phyloP scores from a whole-genome alignment of 1,140 invertebrate species.

The Bradysia coprophila region DNA sequence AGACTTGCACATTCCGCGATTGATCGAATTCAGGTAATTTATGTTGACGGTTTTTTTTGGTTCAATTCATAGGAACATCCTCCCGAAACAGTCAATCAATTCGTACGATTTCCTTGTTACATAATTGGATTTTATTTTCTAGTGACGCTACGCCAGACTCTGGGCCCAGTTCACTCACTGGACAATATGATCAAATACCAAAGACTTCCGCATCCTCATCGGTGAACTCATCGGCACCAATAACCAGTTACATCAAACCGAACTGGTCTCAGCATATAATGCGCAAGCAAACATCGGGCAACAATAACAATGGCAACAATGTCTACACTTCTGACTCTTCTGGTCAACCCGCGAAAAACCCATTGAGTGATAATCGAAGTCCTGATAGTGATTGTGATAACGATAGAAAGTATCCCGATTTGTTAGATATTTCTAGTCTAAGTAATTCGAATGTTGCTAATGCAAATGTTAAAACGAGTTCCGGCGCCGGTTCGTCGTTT shows the following conservation, averaged over 20 bases:
- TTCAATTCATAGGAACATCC: no score
- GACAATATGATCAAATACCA: slow-evolving; percentile 11
- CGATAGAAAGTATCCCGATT: slow-evolving; percentile 43
- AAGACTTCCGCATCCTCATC: neutral
- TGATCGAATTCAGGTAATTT: slow-evolving; percentile 29
- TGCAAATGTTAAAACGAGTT: slow-evolving; percentile 13
- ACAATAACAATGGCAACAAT: neutral
- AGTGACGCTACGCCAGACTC: slow-evolving; percentile 11
- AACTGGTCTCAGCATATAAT: slow-evolving; percentile 6
- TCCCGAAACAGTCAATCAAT: no score
- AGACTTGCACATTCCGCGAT: slow-evolving; percentile 35
- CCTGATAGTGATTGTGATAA: slow-evolving; percentile 36
- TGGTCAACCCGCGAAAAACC: neutral
- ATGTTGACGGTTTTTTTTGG: slow-evolving; percentile 10
- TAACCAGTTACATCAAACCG: neutral
- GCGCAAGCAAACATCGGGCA: neutral
- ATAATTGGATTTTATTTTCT: neutral
- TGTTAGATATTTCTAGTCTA: slow-evolving; percentile 34
- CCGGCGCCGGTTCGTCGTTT: slow-evolving; percentile 25
- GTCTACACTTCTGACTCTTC: neutral
- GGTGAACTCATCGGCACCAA: neutral
- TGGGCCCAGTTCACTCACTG: slow-evolving; percentile 18
- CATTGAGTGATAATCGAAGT: slow-evolving; percentile 12
- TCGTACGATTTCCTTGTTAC: no score
- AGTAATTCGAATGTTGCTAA: neutral